Evolutionary conservation across 53 echinoderm and acorn worm species (phyloP).

Genomic region (Echinarachnius parma): DNA sequence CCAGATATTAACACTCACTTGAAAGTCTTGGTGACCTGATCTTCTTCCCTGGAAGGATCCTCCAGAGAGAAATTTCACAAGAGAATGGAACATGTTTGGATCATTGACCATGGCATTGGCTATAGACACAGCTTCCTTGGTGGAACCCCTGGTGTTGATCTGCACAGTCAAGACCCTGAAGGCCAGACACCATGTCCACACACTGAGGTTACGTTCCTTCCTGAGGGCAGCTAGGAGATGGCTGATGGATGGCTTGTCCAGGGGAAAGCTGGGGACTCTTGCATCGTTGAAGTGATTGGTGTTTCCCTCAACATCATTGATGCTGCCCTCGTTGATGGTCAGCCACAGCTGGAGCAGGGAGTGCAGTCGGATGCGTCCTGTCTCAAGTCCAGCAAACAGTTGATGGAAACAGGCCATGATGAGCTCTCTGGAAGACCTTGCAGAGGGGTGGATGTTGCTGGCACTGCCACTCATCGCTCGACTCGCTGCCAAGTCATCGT

Average conservation of each 20-base stretch:
- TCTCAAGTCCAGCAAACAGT: conserved; percentile 73
- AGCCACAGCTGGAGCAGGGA: conserved; percentile 84
- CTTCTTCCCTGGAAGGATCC: conserved; percentile 71
- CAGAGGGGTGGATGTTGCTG: conserved; percentile 22
- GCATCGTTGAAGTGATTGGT: conserved; percentile 65
- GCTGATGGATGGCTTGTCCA: conserved; percentile 68
- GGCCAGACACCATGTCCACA: conserved; percentile 88
- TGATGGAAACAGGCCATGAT: conserved; percentile 86
- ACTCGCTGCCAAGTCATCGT: conserved; percentile 39
- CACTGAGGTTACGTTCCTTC: conserved; percentile 67
- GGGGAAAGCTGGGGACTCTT: conserved; percentile 68
- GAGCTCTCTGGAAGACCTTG: conserved; percentile 71
- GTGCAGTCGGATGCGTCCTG: conserved; percentile 59
- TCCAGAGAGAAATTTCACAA: conserved; percentile 86
- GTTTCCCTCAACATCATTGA: conserved; percentile 58
- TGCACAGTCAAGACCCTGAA: conserved; percentile 79
- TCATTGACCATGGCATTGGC: conserved; percentile 75
- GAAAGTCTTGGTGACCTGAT: conserved; percentile 70
- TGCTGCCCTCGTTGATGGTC: conserved; percentile 59
- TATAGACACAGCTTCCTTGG: conserved; percentile 49
- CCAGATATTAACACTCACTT: conserved; percentile 47
- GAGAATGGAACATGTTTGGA: conserved; percentile 68
- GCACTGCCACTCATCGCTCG: conserved; percentile 37
- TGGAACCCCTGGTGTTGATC: conserved; percentile 68
- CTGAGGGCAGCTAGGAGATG: conserved; percentile 72